phyloP scores from a whole-genome alignment of 2,113 vertebrate genomes.

The Dasyurus viverrinus region DNA sequence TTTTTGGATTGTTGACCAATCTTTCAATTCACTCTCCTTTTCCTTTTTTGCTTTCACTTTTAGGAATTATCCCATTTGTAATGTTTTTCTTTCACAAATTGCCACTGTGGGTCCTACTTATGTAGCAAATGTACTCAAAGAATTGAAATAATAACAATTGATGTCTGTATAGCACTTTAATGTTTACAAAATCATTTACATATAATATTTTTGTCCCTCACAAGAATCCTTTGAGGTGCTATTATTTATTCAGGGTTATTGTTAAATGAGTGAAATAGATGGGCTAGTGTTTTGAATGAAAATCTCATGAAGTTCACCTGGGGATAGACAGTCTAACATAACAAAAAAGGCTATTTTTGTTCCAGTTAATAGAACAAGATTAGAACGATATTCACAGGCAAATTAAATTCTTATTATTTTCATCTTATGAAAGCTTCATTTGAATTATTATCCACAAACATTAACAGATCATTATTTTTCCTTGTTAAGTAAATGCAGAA shows the following conservation, averaged over 20 bases:
- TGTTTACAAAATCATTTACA: background rate
- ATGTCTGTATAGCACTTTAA: background rate
- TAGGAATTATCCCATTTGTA: background rate
- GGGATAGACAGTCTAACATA: background rate
- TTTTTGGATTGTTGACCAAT: background rate
- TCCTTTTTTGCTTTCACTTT: background rate
- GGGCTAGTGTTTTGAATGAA: background rate
- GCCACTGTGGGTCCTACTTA: background rate
- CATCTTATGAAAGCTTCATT: background rate
- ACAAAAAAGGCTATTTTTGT: background rate
- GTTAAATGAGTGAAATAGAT: background rate
- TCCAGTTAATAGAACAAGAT: background rate
- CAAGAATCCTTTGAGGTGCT: background rate
- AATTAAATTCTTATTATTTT: background rate
- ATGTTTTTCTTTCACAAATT: background rate
- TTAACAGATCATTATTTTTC: background rate
- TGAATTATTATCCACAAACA: background rate
- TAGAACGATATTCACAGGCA: background rate
- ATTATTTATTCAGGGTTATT: background rate
- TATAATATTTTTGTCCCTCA: background rate
- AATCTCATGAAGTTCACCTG: background rate
- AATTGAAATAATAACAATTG: background rate
- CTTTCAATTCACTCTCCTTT: background rate
- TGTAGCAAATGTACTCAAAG: background rate
- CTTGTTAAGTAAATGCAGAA: background rate